A percentile compares a stretch with the other conserved stretches of the same genome.
Evolutionary conservation across 2,797 vertebrate genomes (phyloP).

Genomic region (Staurois parvus): DNA sequence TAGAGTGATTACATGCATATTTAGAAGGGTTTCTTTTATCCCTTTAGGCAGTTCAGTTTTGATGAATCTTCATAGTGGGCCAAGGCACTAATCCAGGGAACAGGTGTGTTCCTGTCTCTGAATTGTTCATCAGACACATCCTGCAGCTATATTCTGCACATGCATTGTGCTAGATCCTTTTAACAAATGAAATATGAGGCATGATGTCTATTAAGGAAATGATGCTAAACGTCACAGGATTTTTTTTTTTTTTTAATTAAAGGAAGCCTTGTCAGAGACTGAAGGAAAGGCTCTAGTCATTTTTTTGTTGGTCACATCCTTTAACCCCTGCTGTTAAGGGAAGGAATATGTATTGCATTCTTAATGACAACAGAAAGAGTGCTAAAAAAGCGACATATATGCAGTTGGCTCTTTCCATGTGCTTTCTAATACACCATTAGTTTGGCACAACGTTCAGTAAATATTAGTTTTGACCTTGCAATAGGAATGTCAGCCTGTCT

Average conservation of each 20-base stretch:
- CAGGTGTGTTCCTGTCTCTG: constrained; percentile 10
- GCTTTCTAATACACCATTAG: no score
- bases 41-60: no score
- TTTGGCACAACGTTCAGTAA: no score
- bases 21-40: no score
- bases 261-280: neutral
- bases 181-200: neutral
- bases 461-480: no score
- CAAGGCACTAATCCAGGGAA: neutral
- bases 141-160: neutral
- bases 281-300: neutral
- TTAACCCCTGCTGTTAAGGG: neutral
- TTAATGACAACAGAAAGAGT: neutral
- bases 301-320: constrained; percentile 2
- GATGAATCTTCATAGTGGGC: neutral
- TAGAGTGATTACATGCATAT: no score
- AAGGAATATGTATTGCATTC: neutral
- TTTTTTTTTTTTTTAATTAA: neutral
- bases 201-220: constrained; percentile 17
- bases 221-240: neutral
- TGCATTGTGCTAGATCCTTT: neutral
- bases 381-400: no score
- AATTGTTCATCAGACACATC: neutral
- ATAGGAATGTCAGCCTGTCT: no score
- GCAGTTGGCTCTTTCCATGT: no score